A percentile compares a stretch with the other conserved stretches of the same genome.
Conservation (phyloP, 1,140 invertebrate species). For the Ladona fulva region DNA sequence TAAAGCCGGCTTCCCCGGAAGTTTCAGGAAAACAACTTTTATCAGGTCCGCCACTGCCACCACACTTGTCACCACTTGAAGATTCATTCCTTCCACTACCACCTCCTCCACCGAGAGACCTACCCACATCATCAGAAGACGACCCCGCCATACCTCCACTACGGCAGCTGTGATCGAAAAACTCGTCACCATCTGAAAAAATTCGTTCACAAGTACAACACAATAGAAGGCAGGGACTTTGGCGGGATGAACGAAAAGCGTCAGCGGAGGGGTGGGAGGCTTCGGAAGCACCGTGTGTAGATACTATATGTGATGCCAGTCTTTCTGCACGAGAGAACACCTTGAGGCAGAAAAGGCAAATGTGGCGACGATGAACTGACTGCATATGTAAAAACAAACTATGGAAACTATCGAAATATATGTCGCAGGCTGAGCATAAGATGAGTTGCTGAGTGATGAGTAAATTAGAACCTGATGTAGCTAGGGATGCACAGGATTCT, state of each 20-base stretch:
- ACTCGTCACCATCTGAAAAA: conserved; percentile 60
- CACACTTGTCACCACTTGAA: not conserved
- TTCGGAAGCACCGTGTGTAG: conserved; percentile 63
- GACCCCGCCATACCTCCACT: not conserved
- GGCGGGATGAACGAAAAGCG: conserved; percentile 52
- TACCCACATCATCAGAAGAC: not conserved
- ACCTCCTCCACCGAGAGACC: not conserved
- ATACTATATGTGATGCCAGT: conserved; percentile 58
- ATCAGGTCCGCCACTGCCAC: not conserved
- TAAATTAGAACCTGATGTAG: not conserved
- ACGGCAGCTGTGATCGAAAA: conserved; percentile 56
- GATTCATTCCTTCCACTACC: not conserved
- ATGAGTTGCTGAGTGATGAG: not conserved
- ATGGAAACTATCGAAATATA: not conserved
- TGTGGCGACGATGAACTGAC: conserved; percentile 56
- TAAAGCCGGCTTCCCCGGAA: not conserved
- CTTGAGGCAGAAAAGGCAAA: conserved; percentile 67
- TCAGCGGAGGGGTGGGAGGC: conserved; percentile 50
- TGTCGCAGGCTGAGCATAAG: not conserved
- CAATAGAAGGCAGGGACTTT: conserved; percentile 59
- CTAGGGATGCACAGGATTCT: not conserved
- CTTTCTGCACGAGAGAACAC: conserved; percentile 70
- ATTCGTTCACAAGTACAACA: conserved; percentile 68
- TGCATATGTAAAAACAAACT: not conserved
- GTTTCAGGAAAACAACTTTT: not conserved